A percentile compares a stretch with the other conserved stretches of the same genome.
phyloP scores from a whole-genome alignment of 2,113 vertebrate genomes.

The Pollimyrus isidori region DNA sequence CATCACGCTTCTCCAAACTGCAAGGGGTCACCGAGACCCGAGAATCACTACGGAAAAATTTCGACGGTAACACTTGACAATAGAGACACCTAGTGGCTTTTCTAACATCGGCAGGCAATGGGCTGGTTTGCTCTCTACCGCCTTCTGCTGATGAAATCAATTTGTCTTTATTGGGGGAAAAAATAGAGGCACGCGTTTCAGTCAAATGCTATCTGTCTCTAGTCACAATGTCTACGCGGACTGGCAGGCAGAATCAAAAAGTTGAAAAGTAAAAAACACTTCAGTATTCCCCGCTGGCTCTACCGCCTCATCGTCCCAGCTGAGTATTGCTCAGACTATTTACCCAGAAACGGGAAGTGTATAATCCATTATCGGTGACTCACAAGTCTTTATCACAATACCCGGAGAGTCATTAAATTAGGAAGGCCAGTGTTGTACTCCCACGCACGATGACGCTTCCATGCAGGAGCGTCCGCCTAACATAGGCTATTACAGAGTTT shows the following conservation, averaged over 20 bases:
- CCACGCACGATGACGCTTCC: neutral
- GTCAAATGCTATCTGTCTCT: neutral
- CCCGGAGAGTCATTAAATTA: neutral
- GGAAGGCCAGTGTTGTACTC: neutral
- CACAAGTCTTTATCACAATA: neutral
- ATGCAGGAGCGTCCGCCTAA: neutral
- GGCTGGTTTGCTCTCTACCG: neutral
- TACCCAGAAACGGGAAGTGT: neutral
- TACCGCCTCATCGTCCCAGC: neutral
- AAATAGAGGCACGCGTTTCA: neutral
- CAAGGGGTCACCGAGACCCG: neutral
- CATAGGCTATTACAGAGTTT: neutral
- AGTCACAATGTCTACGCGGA: no score
- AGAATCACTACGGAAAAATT: neutral
- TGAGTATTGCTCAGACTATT: neutral
- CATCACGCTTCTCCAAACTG: neutral
- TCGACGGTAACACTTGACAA: conserved; percentile 32
- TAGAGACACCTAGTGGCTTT: conserved; percentile 40
- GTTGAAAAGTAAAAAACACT: neutral
- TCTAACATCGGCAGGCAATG: neutral
- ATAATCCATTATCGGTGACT: conserved; percentile 9
- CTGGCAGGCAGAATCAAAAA: neutral
- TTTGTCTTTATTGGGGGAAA: neutral
- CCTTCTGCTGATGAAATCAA: neutral
- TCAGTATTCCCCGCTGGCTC: neutral